Evolutionary conservation across 2,888 invertebrate genomes (phyloP), one percentile per base, ranked within the genome.

Genomic region (Watsonalla binaria): DNA sequence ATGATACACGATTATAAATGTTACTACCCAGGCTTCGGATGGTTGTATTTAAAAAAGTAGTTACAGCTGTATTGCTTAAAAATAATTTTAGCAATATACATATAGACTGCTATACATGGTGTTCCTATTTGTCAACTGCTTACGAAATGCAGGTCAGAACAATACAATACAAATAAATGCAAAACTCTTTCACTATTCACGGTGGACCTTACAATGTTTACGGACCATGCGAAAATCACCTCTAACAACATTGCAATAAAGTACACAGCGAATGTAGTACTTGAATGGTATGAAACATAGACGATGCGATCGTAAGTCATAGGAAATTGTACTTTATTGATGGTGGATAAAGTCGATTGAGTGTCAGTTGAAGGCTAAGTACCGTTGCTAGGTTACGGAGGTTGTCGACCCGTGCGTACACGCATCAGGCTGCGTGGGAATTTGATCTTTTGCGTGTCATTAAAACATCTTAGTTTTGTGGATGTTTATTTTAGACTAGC

Each of bases 371-470:
- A 75, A 80, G 79, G 76, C 73, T 73, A 63, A 62, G 71, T 80
- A 74, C 82, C 81, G 81, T 81, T 82, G 79, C 73, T 76, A 76
- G 78, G 78, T 76, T 77, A 80, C 74, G 70, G 69, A 71, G 72
- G 74, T 75, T 74, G 56, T 68, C 70, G 81, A 78, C 76, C 82
- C 66, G 64, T 73, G 82, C 78, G 80, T 76, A 69, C 68, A 74
- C 78, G 78, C 78, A 64, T 51, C 58, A 54, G 51, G 56, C 53
- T 61, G 60, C 80, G 80, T 81, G 78, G 76, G 80, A 80, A 78
- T 70, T 66, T 75, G 76, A 75, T 80, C 74, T 80, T 79, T 73
- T 54, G 59, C 63, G 58, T 62, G 59, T 58, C 59, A 62, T 61
- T 58, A 33, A 53, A 24, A 46, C 8, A 42, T 35, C 34, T 37